These are phyloP conservation scores for Andrena dorsata DNA, from an alignment of 2,888 invertebrate genomes.

Conservation along the genomic window DNA sequence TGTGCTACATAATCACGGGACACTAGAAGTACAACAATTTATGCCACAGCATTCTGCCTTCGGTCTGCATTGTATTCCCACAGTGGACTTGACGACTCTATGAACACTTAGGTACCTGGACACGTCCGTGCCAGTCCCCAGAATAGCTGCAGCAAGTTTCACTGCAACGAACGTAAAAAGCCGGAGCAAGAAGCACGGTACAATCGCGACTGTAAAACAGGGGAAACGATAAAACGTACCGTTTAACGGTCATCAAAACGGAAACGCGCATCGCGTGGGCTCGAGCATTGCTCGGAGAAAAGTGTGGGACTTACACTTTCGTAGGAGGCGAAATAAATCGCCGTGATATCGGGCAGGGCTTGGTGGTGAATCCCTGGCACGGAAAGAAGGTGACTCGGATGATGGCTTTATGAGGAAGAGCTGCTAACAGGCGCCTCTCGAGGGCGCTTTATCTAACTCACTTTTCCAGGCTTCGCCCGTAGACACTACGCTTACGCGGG, in stretches of 20 bases:
- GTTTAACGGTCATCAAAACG: not conserved
- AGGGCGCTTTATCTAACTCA: constrained; percentile 44
- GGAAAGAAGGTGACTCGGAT: constrained; percentile 25
- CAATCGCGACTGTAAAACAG: constrained; percentile 8
- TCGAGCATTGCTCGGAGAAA: not conserved
- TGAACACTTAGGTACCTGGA: not conserved
- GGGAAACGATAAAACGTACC: not conserved
- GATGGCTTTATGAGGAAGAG: constrained; percentile 47
- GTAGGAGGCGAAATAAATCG: constrained; percentile 20
- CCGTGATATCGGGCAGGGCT: constrained; percentile 22
- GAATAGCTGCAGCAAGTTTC: not conserved
- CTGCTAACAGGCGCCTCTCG: constrained; percentile 15
- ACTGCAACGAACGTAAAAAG: not conserved
- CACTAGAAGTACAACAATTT: too few relatives aligned
- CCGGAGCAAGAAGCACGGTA: not conserved
- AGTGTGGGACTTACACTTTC: constrained; percentile 9
- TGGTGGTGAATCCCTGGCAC: constrained; percentile 6
- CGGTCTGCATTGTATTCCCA: not conserved
- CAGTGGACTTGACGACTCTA: not conserved
- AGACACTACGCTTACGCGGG: constrained; percentile 29
- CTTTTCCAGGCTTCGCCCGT: constrained; percentile 26
- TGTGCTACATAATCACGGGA: too few relatives aligned
- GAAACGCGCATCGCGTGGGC: not conserved
- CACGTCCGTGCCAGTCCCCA: not conserved
- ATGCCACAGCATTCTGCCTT: too few relatives aligned